Conservation (phyloP, 2,113 vertebrate genomes). For the Sapayoa aenigma region DNA sequence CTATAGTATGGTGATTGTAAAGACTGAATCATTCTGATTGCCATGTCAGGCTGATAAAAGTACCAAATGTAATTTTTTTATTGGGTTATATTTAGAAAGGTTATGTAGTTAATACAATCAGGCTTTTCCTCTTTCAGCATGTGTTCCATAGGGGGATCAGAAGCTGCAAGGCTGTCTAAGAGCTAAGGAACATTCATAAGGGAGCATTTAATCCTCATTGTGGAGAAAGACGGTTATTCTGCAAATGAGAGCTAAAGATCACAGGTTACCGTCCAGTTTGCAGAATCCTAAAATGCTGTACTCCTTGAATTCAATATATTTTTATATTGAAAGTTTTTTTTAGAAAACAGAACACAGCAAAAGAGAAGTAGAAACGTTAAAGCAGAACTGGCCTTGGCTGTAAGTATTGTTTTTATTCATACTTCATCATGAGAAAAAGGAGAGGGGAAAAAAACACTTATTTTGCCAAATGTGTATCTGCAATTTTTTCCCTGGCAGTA, state of each 20-base stretch:
- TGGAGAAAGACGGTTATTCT: neutral
- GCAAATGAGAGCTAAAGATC: neutral
- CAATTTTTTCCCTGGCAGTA: conserved; percentile 58
- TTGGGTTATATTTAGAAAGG: neutral
- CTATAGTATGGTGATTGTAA: neutral
- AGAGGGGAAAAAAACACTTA: neutral
- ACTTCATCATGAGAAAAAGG: conserved; percentile 26
- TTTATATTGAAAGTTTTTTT: neutral
- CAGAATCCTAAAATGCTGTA: neutral
- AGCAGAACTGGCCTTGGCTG: conserved; percentile 6
- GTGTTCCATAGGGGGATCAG: neutral
- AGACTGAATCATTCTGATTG: neutral
- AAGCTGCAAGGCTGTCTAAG: neutral
- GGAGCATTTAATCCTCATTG: neutral
- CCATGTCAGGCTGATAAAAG: neutral
- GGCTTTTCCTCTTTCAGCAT: neutral
- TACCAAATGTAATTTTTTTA: neutral
- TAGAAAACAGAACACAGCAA: neutral
- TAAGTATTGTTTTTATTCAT: conserved; percentile 41
- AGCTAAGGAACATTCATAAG: neutral
- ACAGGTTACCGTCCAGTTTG: neutral
- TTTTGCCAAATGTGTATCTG: conserved; percentile 53
- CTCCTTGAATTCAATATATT: neutral
- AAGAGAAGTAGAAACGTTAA: neutral
- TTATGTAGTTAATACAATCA: neutral